phyloP scores from a whole-genome alignment of 2,797 vertebrate genomes.

The Pangasius djambal region DNA sequence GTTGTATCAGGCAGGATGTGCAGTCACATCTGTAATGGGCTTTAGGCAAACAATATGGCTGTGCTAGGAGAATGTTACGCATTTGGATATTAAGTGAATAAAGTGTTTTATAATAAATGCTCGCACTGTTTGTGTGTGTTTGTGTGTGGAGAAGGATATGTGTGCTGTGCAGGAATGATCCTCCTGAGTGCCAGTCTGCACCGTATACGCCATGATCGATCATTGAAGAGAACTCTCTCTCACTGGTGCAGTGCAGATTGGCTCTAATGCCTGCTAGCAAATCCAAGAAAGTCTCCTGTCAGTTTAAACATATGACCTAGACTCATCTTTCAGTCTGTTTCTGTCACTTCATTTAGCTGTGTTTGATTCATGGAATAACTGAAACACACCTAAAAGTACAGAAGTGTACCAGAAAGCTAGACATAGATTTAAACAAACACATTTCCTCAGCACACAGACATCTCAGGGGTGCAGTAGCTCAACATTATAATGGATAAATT shows the following conservation, averaged over 20 bases:
- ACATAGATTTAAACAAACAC: too few relatives aligned
- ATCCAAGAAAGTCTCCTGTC: neutral
- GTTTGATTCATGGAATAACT: conserved; percentile 11
- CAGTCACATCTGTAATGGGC: neutral
- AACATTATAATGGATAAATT: neutral
- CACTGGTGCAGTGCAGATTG: conserved; percentile 34
- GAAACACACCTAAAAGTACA: neutral
- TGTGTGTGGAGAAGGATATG: neutral
- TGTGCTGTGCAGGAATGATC: conserved; percentile 7
- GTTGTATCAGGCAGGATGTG: neutral
- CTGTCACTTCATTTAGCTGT: conserved; percentile 26
- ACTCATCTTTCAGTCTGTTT: conserved; percentile 31
- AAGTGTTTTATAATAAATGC: neutral
- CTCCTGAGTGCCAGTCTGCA: conserved; percentile 7
- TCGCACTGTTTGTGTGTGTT: conserved; percentile 10
- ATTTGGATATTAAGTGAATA: conserved; percentile 28
- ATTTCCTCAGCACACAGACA: neutral
- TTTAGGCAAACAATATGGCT: conserved; percentile 3
- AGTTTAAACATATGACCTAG: conserved; percentile 18
- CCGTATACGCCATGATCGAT: conserved; percentile 31
- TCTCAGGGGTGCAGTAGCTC: neutral
- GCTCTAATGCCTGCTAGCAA: conserved; percentile 27
- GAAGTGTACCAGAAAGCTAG: neutral
- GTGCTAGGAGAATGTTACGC: neutral
- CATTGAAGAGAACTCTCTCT: conserved; percentile 30